These are phyloP conservation scores for Poecilia picta DNA, from an alignment of 2,797 vertebrate species.

Conservation along the genomic window DNA sequence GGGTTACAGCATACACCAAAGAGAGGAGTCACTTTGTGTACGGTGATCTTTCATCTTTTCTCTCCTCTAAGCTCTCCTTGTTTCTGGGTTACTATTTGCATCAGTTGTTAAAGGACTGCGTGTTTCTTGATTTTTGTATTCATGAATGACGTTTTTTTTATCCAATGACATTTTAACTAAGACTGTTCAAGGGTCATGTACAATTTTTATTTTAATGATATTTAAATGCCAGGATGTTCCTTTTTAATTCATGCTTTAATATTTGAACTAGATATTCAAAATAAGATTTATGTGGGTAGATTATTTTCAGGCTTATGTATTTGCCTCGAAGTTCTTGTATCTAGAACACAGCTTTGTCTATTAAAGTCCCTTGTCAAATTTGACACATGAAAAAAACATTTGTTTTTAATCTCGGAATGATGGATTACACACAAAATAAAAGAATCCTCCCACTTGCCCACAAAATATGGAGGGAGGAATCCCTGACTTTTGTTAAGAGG, in stretches of 20 bases:
- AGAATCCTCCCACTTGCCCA: neutral
- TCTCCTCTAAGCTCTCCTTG: slow-evolving; percentile 55
- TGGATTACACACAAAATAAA: slow-evolving; percentile 23
- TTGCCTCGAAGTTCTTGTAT: neutral
- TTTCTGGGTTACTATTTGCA: slow-evolving; percentile 68
- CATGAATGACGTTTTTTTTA: slow-evolving; percentile 9
- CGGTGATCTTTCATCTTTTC: slow-evolving; percentile 49
- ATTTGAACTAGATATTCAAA: slow-evolving; percentile 22
- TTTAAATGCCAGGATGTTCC: slow-evolving; percentile 15
- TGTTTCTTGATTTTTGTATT: slow-evolving; percentile 12
- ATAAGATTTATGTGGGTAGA: slow-evolving; percentile 20
- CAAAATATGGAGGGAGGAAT: slow-evolving; percentile 17
- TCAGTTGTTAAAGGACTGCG: slow-evolving; percentile 26
- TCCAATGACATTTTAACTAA: slow-evolving; percentile 2
- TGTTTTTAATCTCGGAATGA: slow-evolving; percentile 10
- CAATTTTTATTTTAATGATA: slow-evolving; percentile 15
- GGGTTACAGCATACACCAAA: slow-evolving; percentile 65
- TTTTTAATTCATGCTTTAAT: slow-evolving; percentile 10
- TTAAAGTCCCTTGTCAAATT: slow-evolving; percentile 17
- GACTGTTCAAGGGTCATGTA: neutral
- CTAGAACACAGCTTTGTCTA: slow-evolving; percentile 2
- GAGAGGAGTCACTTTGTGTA: slow-evolving; percentile 76
- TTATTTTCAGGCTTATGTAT: neutral
- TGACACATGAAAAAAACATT: slow-evolving; percentile 12
- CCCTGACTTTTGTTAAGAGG: slow-evolving; percentile 46